phyloP scores from a whole-genome alignment of 2,113 vertebrate species.

The Falcunculus frontatus region DNA sequence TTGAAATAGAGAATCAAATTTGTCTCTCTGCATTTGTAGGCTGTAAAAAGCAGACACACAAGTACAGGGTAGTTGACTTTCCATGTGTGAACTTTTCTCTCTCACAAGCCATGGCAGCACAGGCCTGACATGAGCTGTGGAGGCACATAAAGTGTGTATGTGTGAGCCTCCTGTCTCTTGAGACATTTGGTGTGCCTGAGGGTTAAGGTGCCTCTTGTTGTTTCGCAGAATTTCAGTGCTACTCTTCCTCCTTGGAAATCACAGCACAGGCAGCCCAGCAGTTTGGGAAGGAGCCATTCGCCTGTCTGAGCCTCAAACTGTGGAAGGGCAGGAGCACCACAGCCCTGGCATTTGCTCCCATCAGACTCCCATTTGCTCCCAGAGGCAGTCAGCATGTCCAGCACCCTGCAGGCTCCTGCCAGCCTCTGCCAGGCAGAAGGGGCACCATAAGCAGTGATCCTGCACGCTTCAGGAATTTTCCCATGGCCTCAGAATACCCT shows the following conservation, averaged over 20 bases:
- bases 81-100: not conserved
- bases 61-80: not conserved
- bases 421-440: not conserved
- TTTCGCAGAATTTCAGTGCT: not conserved
- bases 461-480: not conserved
- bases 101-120: not conserved
- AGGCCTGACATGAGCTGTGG: not conserved
- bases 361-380: not conserved
- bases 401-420: not conserved
- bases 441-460: not conserved
- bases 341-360: rapidly evolving
- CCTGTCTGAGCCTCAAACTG: not conserved
- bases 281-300: not conserved
- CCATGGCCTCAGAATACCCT: not conserved
- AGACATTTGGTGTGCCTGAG: rapidly evolving
- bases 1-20: not conserved
- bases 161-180: not conserved
- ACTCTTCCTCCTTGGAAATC: not conserved
- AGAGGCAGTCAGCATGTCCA: not conserved
- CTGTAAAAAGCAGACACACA: not conserved
- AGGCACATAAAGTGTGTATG: not conserved
- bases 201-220: not conserved
- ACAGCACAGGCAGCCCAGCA: not conserved
- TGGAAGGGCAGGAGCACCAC: not conserved
- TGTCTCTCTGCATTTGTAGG: not conserved